These are phyloP conservation scores for Regulus satrapa DNA, from an alignment of 2,113 vertebrate species.

Conservation along the genomic window DNA sequence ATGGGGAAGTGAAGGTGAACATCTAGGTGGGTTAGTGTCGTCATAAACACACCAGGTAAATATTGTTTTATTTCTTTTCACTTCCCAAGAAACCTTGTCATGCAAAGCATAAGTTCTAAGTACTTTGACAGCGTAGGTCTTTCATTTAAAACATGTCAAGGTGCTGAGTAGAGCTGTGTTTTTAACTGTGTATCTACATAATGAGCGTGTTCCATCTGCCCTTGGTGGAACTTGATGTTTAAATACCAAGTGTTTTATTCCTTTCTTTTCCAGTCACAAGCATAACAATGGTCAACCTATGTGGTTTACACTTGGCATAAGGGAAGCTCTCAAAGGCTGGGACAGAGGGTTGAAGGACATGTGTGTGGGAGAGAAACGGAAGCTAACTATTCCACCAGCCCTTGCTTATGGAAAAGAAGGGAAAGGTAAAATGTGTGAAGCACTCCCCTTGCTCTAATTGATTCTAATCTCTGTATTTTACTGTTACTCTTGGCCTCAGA, in stretches of 20 bases:
- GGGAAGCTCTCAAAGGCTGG: conserved; percentile 90
- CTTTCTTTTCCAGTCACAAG: conserved; percentile 73
- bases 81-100: neutral
- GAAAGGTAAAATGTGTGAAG: conserved; percentile 79
- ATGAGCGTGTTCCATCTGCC: neutral
- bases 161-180: neutral
- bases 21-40: neutral
- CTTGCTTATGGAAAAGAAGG: conserved; percentile 95
- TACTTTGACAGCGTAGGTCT: neutral
- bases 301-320: conserved; percentile 93
- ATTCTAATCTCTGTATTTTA: neutral
- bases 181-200: neutral
- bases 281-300: conserved; percentile 88
- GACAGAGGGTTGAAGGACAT: conserved; percentile 90
- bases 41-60: neutral
- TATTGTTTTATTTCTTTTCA: neutral
- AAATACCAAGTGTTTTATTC: neutral
- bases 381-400: conserved; percentile 84
- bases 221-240: neutral
- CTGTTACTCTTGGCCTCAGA: neutral
- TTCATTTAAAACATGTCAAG: neutral
- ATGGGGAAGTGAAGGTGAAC: neutral
- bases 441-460: neutral
- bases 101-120: neutral
- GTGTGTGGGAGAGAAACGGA: conserved; percentile 91